phyloP scores from a whole-genome alignment of 2,113 vertebrate species.

The Malaclemys terrapin region DNA sequence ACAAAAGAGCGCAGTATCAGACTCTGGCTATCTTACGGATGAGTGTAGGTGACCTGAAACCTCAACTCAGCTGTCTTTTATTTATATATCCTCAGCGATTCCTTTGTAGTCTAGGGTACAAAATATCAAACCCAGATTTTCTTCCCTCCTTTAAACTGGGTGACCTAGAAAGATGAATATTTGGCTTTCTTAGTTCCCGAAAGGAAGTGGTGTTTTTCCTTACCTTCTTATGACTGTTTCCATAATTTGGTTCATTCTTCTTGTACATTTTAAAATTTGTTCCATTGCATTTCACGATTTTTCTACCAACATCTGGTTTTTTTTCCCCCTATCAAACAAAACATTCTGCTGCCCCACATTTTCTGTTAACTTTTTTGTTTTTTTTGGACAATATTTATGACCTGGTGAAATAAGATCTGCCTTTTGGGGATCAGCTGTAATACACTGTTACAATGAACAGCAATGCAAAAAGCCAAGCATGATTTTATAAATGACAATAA shows the following conservation, averaged over 20 bases:
- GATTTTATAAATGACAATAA: background rate
- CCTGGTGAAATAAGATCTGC: background rate
- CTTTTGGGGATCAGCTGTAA: background rate
- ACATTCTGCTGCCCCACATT: background rate
- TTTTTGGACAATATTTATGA: background rate
- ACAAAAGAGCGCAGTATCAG: background rate
- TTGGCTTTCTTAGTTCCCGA: background rate
- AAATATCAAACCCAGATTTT: constrained; percentile 61
- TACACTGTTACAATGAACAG: background rate
- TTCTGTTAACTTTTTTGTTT: background rate
- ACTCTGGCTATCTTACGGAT: constrained; percentile 12
- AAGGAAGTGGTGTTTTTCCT: constrained; percentile 5
- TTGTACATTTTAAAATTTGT: background rate
- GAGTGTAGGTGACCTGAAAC: constrained; percentile 58
- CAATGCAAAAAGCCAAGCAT: background rate
- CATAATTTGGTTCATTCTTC: background rate
- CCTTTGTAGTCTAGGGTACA: constrained; percentile 45
- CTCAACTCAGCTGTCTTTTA: constrained; percentile 49
- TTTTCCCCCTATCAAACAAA: background rate
- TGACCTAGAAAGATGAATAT: constrained; percentile 13
- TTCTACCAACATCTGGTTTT: background rate
- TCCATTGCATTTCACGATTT: constrained; percentile 15
- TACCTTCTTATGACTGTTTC: constrained; percentile 15
- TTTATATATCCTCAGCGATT: constrained; percentile 23
- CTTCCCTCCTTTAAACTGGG: constrained; percentile 5